These are phyloP conservation scores for Abrostola triplasia DNA, from an alignment of 2,888 invertebrate genomes.

Conservation along the genomic window DNA sequence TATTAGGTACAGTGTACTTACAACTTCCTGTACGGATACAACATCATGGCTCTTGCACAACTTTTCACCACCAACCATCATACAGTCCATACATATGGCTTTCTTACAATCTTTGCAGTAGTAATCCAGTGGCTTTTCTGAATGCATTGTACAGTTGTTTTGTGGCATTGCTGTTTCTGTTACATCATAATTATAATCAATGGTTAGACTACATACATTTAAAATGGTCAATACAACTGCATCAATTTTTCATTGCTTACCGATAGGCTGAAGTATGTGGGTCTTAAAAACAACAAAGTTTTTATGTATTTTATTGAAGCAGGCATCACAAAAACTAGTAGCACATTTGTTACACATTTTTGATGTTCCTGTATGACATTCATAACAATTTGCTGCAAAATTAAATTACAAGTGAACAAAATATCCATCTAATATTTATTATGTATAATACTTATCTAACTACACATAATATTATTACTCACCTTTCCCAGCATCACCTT, in stretches of 20 bases:
- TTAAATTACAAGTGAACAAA: conserved; percentile 3
- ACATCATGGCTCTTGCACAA: conserved; percentile 82
- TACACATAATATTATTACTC: conserved; percentile 18
- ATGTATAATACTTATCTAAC: no score
- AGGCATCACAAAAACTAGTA: conserved; percentile 74
- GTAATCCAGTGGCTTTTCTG: conserved; percentile 75
- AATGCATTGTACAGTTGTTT: conserved; percentile 72
- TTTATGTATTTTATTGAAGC: conserved; percentile 81
- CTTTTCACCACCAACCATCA: conserved; percentile 80
- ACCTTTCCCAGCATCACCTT: conserved; percentile 69
- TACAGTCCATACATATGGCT: conserved; percentile 80
- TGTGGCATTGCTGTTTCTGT: conserved; percentile 59
- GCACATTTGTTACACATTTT: conserved; percentile 82
- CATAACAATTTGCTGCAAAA: conserved; percentile 74
- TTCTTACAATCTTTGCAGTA: conserved; percentile 80
- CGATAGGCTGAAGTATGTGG: conserved; percentile 74
- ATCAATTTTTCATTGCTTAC: conserved; percentile 36
- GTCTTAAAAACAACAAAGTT: conserved; percentile 80
- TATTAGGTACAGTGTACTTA: conserved; percentile 58
- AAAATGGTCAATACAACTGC: no score
- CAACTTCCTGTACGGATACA: conserved; percentile 75
- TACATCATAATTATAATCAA: conserved; percentile 29
- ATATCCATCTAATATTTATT: not conserved
- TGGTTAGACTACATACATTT: not conserved
- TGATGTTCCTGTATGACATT: conserved; percentile 70